Evolutionary conservation across 2,797 vertebrate genomes (phyloP).

Genomic region (Buphagus erythrorhynchus): DNA sequence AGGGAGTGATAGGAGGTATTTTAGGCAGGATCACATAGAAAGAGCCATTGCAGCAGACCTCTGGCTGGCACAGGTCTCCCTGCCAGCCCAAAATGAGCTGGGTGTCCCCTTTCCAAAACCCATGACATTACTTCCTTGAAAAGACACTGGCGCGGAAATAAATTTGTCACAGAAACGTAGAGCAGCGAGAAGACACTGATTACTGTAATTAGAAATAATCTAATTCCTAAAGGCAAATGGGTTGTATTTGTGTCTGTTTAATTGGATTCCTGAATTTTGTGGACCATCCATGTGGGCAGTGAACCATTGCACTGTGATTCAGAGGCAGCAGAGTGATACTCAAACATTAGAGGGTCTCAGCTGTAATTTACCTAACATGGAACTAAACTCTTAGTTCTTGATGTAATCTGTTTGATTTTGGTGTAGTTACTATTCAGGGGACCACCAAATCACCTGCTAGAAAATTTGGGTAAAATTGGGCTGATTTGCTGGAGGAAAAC

Average conservation of each 20-base stretch:
- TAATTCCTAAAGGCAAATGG: background rate
- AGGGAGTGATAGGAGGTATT: rapidly evolving
- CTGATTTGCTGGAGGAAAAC: background rate
- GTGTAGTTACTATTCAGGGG: background rate
- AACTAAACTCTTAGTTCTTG: background rate
- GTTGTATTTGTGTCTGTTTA: conserved; percentile 1
- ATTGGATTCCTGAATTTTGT: background rate
- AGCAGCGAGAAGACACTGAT: background rate
- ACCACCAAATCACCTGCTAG: background rate
- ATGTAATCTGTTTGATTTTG: background rate
- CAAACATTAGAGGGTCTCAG: background rate
- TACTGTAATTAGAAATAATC: conserved; percentile 29
- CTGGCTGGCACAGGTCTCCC: background rate
- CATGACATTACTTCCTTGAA: background rate
- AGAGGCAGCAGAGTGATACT: background rate
- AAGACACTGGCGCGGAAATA: background rate
- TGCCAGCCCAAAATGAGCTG: background rate
- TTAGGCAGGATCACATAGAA: background rate
- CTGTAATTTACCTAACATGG: background rate
- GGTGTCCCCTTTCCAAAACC: conserved; percentile 10
- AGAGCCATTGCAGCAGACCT: background rate
- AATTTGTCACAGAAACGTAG: background rate
- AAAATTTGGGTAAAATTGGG: background rate
- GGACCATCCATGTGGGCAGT: rapidly evolving
- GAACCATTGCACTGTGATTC: background rate